phyloP scores from a whole-genome alignment of 1,140 invertebrate species.

The Galleria mellonella region DNA sequence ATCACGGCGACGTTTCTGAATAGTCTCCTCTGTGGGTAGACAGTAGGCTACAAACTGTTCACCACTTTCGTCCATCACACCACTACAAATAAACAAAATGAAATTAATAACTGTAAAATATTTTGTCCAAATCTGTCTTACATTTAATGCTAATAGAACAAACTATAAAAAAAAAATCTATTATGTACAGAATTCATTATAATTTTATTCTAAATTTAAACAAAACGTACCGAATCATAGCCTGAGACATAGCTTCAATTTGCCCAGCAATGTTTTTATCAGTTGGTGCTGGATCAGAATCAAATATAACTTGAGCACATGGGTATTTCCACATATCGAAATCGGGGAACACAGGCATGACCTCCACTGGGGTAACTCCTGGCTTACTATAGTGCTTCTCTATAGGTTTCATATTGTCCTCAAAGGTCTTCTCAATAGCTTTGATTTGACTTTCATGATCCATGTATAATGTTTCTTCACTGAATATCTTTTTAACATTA shows the following conservation, averaged over 20 bases:
- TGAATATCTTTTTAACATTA: slow-evolving; percentile 96
- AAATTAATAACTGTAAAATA: no score
- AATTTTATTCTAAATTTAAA: neutral
- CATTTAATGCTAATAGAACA: no score
- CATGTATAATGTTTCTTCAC: slow-evolving; percentile 96
- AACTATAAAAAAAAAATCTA: neutral
- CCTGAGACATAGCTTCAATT: slow-evolving; percentile 98
- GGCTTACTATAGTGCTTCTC: slow-evolving; percentile 97
- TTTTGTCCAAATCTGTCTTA: no score
- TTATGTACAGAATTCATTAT: no score
- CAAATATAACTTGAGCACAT: slow-evolving; percentile 98
- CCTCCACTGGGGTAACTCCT: slow-evolving; percentile 93
- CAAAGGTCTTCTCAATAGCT: slow-evolving; percentile 98
- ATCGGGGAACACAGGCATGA: slow-evolving; percentile 92
- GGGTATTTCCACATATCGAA: slow-evolving; percentile 98
- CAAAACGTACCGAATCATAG: slow-evolving; percentile 89
- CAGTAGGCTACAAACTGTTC: slow-evolving; percentile 99
- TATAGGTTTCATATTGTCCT: slow-evolving; percentile 90
- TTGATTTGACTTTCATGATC: slow-evolving; percentile 98
- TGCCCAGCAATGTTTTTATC: slow-evolving; percentile 89
- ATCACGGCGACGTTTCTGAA: slow-evolving; percentile 91
- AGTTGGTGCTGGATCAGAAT: slow-evolving; percentile 93
- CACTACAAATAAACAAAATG: slow-evolving; percentile 76
- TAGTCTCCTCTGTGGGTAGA: slow-evolving; percentile 93
- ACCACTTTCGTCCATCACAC: slow-evolving; percentile 98